Conservation (phyloP, 2,888 invertebrate genomes). For the Stegophylla sp. region DNA sequence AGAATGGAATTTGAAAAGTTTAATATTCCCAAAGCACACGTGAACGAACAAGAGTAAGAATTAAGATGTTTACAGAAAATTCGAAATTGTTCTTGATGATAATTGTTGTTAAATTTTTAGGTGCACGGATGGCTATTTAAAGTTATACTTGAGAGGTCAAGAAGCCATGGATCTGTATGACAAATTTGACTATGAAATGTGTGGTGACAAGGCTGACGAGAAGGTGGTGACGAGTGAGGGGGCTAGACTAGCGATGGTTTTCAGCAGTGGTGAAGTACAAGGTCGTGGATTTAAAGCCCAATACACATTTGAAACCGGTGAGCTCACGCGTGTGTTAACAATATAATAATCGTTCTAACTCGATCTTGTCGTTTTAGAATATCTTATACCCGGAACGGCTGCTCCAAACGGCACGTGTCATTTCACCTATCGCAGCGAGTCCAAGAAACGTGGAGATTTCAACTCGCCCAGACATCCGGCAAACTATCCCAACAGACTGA, state of each 20-base stretch:
- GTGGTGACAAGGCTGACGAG: constrained; percentile 81
- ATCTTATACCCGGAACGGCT: constrained; percentile 91
- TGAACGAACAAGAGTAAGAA: constrained; percentile 83
- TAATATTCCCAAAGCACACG: constrained; percentile 86
- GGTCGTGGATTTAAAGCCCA: constrained; percentile 90
- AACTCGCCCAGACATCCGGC: constrained; percentile 96
- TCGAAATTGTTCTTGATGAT: background rate
- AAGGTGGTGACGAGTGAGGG: constrained; percentile 81
- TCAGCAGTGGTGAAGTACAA: constrained; percentile 89
- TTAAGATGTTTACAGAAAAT: background rate
- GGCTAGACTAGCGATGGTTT: constrained; percentile 91
- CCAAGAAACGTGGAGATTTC: constrained; percentile 87
- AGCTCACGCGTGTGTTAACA: no score
- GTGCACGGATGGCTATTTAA: constrained; percentile 88
- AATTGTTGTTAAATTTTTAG: constrained; percentile 65
- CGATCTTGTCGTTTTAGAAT: constrained; percentile 71
- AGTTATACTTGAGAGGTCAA: constrained; percentile 89
- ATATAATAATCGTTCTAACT: constrained; percentile 37
- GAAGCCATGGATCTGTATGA: constrained; percentile 91
- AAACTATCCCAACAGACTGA: constrained; percentile 93
- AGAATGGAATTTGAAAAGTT: constrained; percentile 86
- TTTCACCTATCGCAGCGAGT: constrained; percentile 88
- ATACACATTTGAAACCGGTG: constrained; percentile 84
- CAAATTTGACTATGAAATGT: constrained; percentile 91
- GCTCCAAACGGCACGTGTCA: constrained; percentile 90